These are phyloP conservation scores for Leptinotarsa defecta DNA, from an alignment of 1,140 invertebrate genomes.

Conservation along the genomic window DNA sequence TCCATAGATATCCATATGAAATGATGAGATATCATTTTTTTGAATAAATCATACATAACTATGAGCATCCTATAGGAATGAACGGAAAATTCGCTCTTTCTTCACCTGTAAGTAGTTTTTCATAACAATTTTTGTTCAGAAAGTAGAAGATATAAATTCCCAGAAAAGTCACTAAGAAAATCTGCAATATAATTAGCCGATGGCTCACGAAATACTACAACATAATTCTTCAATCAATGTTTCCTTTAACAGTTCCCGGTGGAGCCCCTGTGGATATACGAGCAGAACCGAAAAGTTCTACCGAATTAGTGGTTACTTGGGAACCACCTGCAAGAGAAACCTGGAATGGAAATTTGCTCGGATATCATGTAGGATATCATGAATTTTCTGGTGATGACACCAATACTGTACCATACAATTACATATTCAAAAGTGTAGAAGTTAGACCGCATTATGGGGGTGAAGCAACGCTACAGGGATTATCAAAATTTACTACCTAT, in stretches of 20 bases:
- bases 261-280: conserved; percentile 83
- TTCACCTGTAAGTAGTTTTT: too few species aligned
- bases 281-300: conserved; percentile 86
- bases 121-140: too few species aligned
- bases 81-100: too few species aligned
- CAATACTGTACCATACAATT: conserved; percentile 58
- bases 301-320: conserved; percentile 87
- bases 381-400: conserved; percentile 60
- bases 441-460: conserved; percentile 68
- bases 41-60: too few species aligned
- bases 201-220: too few species aligned
- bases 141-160: too few species aligned
- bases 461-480: conserved; percentile 66
- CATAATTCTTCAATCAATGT: too few species aligned
- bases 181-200: too few species aligned
- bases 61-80: too few species aligned
- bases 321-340: conserved; percentile 83
- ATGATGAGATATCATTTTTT: too few species aligned
- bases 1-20: too few species aligned
- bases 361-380: conserved; percentile 92
- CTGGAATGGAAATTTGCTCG: conserved; percentile 90
- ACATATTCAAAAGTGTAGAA: conserved; percentile 75
- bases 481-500: conserved; percentile 88
- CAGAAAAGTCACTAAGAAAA: too few species aligned
- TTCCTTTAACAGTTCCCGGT: conserved; percentile 71